Base-by-base conservation (phyloP, 2,888 invertebrate genomes). In the Lochmaea crataegi region DNA sequence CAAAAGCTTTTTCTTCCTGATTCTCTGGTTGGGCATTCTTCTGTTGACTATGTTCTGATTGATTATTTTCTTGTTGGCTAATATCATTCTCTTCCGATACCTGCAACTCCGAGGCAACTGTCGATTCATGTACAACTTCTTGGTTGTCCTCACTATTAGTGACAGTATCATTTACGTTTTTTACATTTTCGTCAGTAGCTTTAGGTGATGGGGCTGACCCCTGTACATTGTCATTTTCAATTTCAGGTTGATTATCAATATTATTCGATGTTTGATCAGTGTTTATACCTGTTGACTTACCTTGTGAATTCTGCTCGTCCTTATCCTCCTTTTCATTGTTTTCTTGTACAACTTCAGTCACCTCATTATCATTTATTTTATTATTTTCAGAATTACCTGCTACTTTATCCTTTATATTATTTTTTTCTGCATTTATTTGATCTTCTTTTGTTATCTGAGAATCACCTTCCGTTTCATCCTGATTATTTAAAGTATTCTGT, bases 211-310 rank as follows among this genome's bases (percentile, higher is more conserved):
- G 84, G 84, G 83, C 80, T 82, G 85, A 85, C 86, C 84, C 86
- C 87, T 86, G 86, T 83, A 83, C 84, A 86, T 85, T 86, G 83
- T 84, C 85, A 86, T 82, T 84, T 84, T 84, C 81, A 81, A 81
- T 83, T 82, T 85, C 83, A 78, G 79, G 78, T 77, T 63, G 41
- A 42, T 42, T 63, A 63, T 83, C 82, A 80, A 79, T 81, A 79
- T 80, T 79, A 79, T 79, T 79, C 80, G 82, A 79, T 79, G 82
- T 79, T 80, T 83, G 82, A 79, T 84, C 84, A 79, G 81, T 82
- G 82, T 86, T 81, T 85, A 85, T 85, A 85, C 83, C 84, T 85
- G 85, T 86, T 85, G 85, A 87, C 87, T 87, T 87, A 87, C 87
- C 87, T 87, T 87, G 86, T 82, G 80, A 82, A 79, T 80, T 81